A percentile compares a stretch with the other conserved stretches of the same genome.
These are phyloP conservation scores for Ditula angustiorana DNA, from an alignment of 2,888 invertebrate species.

Conservation along the genomic window DNA sequence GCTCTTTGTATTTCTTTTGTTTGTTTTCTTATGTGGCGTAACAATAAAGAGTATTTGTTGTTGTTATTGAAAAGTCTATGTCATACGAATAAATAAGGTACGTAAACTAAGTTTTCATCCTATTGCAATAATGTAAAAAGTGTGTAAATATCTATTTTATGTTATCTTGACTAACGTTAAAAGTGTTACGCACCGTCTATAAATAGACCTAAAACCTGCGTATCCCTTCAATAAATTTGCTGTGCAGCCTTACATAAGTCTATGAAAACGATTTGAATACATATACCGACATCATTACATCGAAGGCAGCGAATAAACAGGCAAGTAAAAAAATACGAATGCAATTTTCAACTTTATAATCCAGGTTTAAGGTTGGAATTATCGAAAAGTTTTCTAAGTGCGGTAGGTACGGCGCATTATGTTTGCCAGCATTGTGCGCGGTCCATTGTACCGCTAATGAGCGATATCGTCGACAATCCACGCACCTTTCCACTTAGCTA, in stretches of 20 bases:
- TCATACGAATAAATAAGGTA: too few species aligned
- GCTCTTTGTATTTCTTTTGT: too few species aligned
- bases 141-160: too few species aligned
- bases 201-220: not conserved
- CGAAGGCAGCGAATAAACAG: not conserved
- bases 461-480: constrained; percentile 68
- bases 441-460: constrained; percentile 65
- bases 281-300: not conserved
- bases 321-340: not conserved
- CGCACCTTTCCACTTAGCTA: constrained; percentile 51
- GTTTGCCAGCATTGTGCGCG: constrained; percentile 25
- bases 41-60: too few species aligned
- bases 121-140: too few species aligned
- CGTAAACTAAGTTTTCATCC: too few species aligned
- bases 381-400: not conserved
- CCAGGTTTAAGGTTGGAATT: not conserved
- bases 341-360: not conserved
- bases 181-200: too few species aligned
- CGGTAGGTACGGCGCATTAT: constrained; percentile 8
- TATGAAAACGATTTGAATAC: not conserved
- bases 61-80: too few species aligned
- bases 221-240: constrained; percentile 6
- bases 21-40: too few species aligned
- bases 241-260: constrained; percentile 15
- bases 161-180: too few species aligned